Conservation (phyloP, 2,113 vertebrate genomes). For the Chlamydotis undulata region DNA sequence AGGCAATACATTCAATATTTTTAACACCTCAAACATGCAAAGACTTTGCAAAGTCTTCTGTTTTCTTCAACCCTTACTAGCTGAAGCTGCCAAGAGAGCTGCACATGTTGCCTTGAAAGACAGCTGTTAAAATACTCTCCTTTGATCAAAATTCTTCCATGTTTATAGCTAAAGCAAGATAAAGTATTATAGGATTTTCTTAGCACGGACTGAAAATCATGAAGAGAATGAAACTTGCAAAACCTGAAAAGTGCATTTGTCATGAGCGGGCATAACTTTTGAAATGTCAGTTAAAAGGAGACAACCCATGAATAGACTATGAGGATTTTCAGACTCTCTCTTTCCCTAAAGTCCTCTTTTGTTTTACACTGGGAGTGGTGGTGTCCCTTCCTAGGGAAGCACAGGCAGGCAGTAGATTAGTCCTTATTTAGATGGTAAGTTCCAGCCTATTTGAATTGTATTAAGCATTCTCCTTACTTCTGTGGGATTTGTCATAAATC, state of each 20-base stretch:
- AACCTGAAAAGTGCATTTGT: constrained; percentile 32
- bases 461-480: constrained; percentile 68
- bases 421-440: constrained; percentile 68
- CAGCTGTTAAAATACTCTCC: constrained; percentile 50
- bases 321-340: constrained; percentile 61
- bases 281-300: constrained; percentile 60
- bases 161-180: constrained; percentile 24
- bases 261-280: constrained; percentile 51
- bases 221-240: constrained; percentile 25
- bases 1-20: constrained; percentile 9
- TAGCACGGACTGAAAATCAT: background rate
- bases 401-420: constrained; percentile 57
- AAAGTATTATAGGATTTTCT: constrained; percentile 43
- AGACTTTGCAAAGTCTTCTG: constrained; percentile 4
- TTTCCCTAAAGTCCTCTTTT: constrained; percentile 56
- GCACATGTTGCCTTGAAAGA: constrained; percentile 21
- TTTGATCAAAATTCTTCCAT: constrained; percentile 39
- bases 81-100: constrained; percentile 14
- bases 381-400: constrained; percentile 42
- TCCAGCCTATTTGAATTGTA: constrained; percentile 66
- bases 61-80: background rate
- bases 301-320: constrained; percentile 42
- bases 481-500: constrained; percentile 67
- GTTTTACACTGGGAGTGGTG: constrained; percentile 55
- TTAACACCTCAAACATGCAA: constrained; percentile 5